Conservation (phyloP, 2,888 invertebrate species). For the Acrobasis suavella region DNA sequence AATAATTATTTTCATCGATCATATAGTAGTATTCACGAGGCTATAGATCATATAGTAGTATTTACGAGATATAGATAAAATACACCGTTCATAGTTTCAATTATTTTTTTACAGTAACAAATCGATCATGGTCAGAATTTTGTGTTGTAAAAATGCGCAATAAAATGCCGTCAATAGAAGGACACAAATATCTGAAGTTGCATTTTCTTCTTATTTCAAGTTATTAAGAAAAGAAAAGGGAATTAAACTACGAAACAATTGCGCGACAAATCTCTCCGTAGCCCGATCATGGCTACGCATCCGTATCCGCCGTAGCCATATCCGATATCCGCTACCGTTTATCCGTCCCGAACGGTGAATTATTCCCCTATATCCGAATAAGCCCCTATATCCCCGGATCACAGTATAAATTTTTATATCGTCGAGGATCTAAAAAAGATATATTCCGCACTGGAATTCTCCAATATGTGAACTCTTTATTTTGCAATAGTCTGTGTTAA, state of each 20-base stretch:
- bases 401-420: constrained; percentile 70
- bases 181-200: no score
- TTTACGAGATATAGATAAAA: no score
- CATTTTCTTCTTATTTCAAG: no score
- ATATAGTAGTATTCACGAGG: no score
- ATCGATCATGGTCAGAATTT: no score
- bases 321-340: constrained; percentile 30
- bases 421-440: constrained; percentile 50
- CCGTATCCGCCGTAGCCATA: constrained; percentile 7
- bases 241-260: constrained; percentile 25
- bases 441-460: constrained; percentile 13
- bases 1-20: no score
- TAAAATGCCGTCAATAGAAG: no score
- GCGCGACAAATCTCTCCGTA: constrained; percentile 23
- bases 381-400: constrained; percentile 58
- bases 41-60: no score
- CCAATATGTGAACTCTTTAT: constrained; percentile 17
- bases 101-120: no score
- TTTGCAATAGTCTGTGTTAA: constrained; percentile 4
- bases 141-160: no score
- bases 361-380: constrained; percentile 47
- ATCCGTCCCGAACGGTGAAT: constrained; percentile 47
- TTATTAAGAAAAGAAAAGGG: no score
- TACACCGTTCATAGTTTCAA: no score
- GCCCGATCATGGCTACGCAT: constrained; percentile 12